Evolutionary conservation across 2,797 vertebrate species (phyloP).

Genomic region (Prunella strophiata): DNA sequence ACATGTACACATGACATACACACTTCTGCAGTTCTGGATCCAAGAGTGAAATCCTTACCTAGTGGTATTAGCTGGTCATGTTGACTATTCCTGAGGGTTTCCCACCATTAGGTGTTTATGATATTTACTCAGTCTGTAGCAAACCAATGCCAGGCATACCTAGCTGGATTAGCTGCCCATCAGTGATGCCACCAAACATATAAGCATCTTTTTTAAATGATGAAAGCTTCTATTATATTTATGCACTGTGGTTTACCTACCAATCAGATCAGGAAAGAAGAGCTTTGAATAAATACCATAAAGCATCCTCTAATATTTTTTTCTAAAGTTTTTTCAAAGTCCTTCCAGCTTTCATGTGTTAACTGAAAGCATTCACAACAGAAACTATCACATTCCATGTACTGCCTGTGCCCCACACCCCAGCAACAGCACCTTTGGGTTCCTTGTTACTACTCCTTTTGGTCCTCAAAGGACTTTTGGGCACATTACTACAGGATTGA

Average conservation of each 20-base stretch:
- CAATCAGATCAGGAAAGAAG: neutral
- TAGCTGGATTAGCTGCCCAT: neutral
- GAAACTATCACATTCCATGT: neutral
- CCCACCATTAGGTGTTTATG: neutral
- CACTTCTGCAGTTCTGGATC: neutral
- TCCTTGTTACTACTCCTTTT: neutral
- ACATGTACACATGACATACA: neutral
- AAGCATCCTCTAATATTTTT: neutral
- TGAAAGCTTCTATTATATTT: neutral
- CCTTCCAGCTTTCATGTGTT: neutral
- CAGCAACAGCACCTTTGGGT: neutral
- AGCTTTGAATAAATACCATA: neutral
- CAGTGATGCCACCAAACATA: neutral
- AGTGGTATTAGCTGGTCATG: neutral
- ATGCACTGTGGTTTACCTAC: neutral
- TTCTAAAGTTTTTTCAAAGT: neutral
- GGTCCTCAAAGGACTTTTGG: neutral
- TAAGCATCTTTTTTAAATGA: neutral
- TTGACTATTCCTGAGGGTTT: neutral
- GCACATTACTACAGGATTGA: accelerated
- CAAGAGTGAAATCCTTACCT: neutral
- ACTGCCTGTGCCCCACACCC: neutral
- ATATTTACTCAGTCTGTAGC: neutral
- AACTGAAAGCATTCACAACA: neutral
- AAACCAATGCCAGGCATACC: neutral